Evolutionary conservation across 2,888 invertebrate species (phyloP), one percentile per base, ranked within the genome.

Genomic region (Zeuzera pyrina): DNA sequence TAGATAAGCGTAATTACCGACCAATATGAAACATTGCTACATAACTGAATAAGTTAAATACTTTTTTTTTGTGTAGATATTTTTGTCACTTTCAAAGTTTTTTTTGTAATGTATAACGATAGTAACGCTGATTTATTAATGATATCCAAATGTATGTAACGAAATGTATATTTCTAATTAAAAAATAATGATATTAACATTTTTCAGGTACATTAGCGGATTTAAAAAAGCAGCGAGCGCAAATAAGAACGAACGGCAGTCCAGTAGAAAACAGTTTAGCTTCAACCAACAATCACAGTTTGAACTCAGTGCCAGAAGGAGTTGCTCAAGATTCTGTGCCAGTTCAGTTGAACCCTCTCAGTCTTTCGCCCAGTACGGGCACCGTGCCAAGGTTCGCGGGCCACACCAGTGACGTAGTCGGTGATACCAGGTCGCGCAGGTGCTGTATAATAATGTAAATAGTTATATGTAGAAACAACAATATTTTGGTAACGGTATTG

Each of bases 191-290:
- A 13, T 12, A 8, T 25, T 13, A 8, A 40, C 30, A 36, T 21
- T 33, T 81, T 79, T 29, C 76, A 84, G 89, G 91, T 50, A 96
- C 96, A 30, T 86, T 97, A 51, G 92, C 96, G 32, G 96, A 97
- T 74, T 85, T 97, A 68, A 97, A 97, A 83, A 95, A 95, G 70
- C 95, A 96, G 64, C 87, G 97, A 43, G 89, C 94, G 41, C 92
- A 93, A 56, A 93, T 91, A 51, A 85, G 94, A 51, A 85, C 78
- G 2, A 90, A 89, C 59, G 88, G 87, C 34, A 86, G 84, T 42
- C 85, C 86, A 0, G 77, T 79, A 2, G 84, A 84, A 44, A 79
- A 58, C 39, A 77, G 73, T 55, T 57, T 55, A 34, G 79, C 51
- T 3, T 74, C 83, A 0, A 73, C 76, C 2, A 76, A 73, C 51